Evolutionary conservation across 2,797 vertebrate species (phyloP).

Genomic region (Orestias chungarensis): DNA sequence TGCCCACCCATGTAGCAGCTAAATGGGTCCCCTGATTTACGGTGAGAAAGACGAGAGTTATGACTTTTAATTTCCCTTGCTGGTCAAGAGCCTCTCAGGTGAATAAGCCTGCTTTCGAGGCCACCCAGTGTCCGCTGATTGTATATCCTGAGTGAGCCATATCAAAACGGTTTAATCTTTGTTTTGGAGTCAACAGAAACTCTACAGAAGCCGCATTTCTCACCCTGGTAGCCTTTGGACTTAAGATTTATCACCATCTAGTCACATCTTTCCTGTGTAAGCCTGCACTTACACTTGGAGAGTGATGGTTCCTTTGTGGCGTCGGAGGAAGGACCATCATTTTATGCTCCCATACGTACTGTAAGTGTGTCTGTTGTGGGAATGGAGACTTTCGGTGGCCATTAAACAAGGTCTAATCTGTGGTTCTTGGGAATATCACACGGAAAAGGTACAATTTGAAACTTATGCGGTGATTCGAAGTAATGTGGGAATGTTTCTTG

Average conservation of each 20-base stretch:
- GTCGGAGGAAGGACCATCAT: constrained; percentile 18
- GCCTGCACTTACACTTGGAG: constrained; percentile 52
- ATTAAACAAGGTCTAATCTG: constrained; percentile 9
- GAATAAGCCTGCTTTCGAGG: constrained; percentile 22
- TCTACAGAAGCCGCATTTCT: constrained; percentile 47
- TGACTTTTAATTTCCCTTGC: constrained; percentile 27
- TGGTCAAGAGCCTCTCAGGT: constrained; percentile 34
- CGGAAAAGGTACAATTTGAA: constrained; percentile 10
- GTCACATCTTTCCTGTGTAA: constrained; percentile 29
- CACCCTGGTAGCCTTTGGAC: constrained; percentile 40
- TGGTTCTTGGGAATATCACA: constrained; percentile 9
- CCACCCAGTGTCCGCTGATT: constrained; percentile 48
- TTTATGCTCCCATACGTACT: constrained; percentile 5
- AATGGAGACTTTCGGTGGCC: not conserved
- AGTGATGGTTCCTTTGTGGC: constrained; percentile 38
- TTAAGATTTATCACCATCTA: constrained; percentile 37
- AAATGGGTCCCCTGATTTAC: constrained; percentile 40
- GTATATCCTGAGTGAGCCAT: constrained; percentile 31
- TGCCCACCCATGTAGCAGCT: constrained; percentile 29
- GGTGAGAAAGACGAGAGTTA: constrained; percentile 16
- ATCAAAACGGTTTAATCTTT: constrained; percentile 53
- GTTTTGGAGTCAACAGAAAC: constrained; percentile 66
- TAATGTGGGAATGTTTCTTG: not conserved
- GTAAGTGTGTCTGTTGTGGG: constrained; percentile 3
- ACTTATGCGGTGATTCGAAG: not conserved